Base-by-base conservation (phyloP, 2,888 invertebrate genomes). In the Pelosia muscerda region DNA sequence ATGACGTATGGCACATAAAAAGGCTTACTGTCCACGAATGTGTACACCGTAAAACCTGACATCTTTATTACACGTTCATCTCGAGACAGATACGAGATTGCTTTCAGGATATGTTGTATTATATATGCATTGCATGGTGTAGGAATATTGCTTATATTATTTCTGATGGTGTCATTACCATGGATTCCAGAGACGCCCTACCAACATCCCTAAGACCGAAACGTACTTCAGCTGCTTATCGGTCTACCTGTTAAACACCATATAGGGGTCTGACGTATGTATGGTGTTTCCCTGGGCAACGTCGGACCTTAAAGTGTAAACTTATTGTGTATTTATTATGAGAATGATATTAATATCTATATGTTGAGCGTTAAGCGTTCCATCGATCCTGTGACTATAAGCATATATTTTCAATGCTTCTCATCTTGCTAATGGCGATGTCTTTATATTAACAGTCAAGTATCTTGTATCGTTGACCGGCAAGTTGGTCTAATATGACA, bases 1-100 rank as follows among this genome's bases (percentile, higher is more conserved):
- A 31, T 34, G 23, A 22, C 49, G 49, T 26, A 59, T 49, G 53
- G 23, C 49, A 31, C 31, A 65, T 65, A 59, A 59, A 65, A 42
- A 25, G 19, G 22, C 54, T 58, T 58, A 34, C 54, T 31, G 23
- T 23, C 54, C 57, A 23, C 49, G 25, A 23, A 59, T 53, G 53
- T 49, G 49, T 53, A 31, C 59, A 59, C 54, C 54, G 25, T 66
- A 63, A 57, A 65, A 64, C 19, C 53, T 64, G 61, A 63, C 66
- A 70, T 69, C 59, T 69, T 69, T 69, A 63, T 63, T 63, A 60
- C 69, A 25, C 31, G 23, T 34, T 15, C 25, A 49, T 25, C 59
- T 49, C n/a, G 31, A 38, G 59, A 22, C 59, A 55, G 55, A 42
- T 22, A 59, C 28, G 55, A 55, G 54, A n/a, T 49, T 28, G 62